A percentile compares a stretch with the other conserved stretches of the same genome.
These are phyloP conservation scores for Ellobius talpinus DNA, from an alignment of 2,113 vertebrate species.

Conservation along the genomic window DNA sequence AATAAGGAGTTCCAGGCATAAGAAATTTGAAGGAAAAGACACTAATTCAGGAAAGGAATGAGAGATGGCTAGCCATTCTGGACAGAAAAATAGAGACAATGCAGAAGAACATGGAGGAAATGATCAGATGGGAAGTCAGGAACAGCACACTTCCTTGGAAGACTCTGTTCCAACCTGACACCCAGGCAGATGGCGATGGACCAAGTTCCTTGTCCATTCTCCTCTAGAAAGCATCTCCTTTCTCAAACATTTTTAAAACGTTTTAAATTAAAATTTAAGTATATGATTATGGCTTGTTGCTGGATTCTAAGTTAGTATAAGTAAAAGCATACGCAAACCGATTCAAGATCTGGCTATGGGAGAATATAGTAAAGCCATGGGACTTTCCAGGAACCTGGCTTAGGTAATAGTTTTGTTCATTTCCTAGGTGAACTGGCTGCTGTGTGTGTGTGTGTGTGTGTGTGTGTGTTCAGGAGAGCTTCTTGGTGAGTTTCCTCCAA, in stretches of 20 bases:
- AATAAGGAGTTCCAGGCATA: neutral
- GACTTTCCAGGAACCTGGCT: constrained; percentile 41
- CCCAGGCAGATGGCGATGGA: neutral
- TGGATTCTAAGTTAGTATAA: constrained; percentile 16
- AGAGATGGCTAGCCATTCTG: neutral
- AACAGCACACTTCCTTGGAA: neutral
- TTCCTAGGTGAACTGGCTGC: neutral
- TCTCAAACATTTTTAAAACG: constrained; percentile 29
- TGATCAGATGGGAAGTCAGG: neutral
- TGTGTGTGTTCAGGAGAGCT: neutral
- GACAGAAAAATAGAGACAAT: neutral
- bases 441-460: neutral
- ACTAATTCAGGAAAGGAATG: neutral
- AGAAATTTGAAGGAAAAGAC: constrained; percentile 16
- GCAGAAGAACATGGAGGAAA: neutral
- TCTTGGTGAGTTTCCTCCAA: neutral
- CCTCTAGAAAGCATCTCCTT: constrained; percentile 33
- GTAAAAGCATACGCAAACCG: constrained; percentile 18
- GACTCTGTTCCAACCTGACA: neutral
- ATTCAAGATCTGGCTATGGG: neutral
- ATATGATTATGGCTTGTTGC: constrained; percentile 13
- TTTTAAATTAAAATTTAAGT: constrained; percentile 58
- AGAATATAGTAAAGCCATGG: neutral
- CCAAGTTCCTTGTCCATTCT: neutral
- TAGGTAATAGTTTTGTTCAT: neutral